Evolutionary conservation across 2,888 invertebrate genomes (phyloP).

Genomic region (Himalopsyche anomala): DNA sequence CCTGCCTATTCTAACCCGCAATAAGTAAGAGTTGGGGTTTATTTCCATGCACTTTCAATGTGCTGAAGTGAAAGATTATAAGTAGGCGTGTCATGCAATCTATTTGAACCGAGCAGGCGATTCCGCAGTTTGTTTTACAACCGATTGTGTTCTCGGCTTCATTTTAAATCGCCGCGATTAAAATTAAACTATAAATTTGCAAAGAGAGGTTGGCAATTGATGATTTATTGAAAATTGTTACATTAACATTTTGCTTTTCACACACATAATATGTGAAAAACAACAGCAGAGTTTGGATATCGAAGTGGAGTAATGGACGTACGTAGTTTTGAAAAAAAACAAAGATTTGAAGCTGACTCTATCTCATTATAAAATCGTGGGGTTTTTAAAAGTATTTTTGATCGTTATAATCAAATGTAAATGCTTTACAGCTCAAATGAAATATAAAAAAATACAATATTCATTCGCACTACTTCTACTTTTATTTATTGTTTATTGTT

Average conservation of each 20-base stretch:
- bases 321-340: too few relatives aligned
- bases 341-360: too few relatives aligned
- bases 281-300: too few relatives aligned
- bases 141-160: not conserved
- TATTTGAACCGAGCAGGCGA: conserved; percentile 54
- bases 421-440: too few relatives aligned
- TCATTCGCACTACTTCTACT: too few relatives aligned
- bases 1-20: not conserved
- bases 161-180: not conserved
- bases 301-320: too few relatives aligned
- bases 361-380: too few relatives aligned
- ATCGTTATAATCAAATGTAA: too few relatives aligned
- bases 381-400: too few relatives aligned
- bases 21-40: not conserved
- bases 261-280: too few relatives aligned
- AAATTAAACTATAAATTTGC: not conserved
- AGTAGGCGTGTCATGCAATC: conserved; percentile 39
- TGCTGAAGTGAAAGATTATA: conserved; percentile 50
- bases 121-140: conserved; percentile 45
- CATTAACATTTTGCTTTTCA: not conserved
- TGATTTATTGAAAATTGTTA: not conserved
- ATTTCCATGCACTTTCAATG: not conserved
- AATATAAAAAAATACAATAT: too few relatives aligned
- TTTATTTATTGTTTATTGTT: too few relatives aligned
- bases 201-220: not conserved